Base-by-base conservation (phyloP, 1,140 invertebrate genomes). In the Sweltsa coloradensis region DNA sequence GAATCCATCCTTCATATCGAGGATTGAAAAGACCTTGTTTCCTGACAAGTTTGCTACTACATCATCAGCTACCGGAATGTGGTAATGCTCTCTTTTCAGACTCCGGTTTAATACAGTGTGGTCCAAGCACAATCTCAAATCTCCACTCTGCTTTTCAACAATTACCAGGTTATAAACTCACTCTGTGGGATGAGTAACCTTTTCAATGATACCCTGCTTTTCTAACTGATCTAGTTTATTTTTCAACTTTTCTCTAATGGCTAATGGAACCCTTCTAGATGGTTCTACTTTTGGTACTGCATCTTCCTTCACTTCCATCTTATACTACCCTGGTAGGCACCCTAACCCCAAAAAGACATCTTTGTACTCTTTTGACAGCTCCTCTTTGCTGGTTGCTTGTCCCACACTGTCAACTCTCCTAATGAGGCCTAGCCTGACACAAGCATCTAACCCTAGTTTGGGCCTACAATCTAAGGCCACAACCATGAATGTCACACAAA, bases 161-260 rank as follows among this genome's bases (percentile, higher is more conserved):
- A 58, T 48, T 0, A 68, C 55, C 29, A 65, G 47, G 13, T 63
- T 62, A 18, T 60, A 53, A 16, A 57, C 55, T 63, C 66, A 70
- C n/a, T 54, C 50, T 2, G 47, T 31, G 3, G 47, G 51, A 39
- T 45, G 48, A 19, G 51, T 39, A 31, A 51, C 50, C 31, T 44
- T 41, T 1, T n/a, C 21, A 24, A 55, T 53, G 7, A 53, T 43
- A 14, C 45, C 56, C 26, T 47, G 41, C 11, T 26, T 25, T n/a
- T 37, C 34, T 25, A 61, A 27, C 5, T 53, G 41, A 18, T 57
- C 50, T 11, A 60, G 47, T 43, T 51, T 47, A 21, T 36, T 23
- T 49, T 57, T 57, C 18, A 58, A 36, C 31, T 50, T 36, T 9
- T 48, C 45, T 40, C 47, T 44, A 11, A 56, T 16, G 18, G 50